Conservation (phyloP, 2,888 invertebrate genomes). For the Drosophila tanythrix region DNA sequence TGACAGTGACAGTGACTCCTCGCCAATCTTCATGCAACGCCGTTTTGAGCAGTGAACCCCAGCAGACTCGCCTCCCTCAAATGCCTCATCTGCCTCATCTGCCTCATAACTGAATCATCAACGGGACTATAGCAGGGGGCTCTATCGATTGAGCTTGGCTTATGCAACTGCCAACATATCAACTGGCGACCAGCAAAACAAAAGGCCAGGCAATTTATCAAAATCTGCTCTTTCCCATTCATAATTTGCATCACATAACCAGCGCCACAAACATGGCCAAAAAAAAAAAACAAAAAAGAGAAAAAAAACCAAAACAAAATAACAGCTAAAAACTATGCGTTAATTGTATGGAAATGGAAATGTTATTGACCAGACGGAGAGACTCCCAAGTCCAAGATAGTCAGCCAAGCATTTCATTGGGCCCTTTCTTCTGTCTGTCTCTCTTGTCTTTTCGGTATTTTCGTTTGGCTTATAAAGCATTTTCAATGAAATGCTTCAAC, state of each 20-base stretch:
- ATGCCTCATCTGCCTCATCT: conserved; percentile 3
- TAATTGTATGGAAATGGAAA: conserved; percentile 77
- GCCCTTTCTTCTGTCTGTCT: conserved; percentile 60
- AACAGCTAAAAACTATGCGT: conserved; percentile 55
- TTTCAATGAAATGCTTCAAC: conserved; percentile 39
- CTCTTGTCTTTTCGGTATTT: conserved; percentile 17
- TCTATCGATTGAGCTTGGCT: conserved; percentile 24
- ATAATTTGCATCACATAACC: conserved; percentile 78
- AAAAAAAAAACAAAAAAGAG: not conserved
- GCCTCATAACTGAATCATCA: conserved; percentile 12
- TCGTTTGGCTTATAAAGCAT: conserved; percentile 20
- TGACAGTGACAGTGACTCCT: conserved; percentile 8
- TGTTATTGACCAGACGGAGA: conserved; percentile 59
- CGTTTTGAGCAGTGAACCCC: conserved; percentile 28
- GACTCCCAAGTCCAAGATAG: conserved; percentile 2
- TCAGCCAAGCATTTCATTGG: conserved; percentile 59
- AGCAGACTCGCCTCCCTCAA: not conserved
- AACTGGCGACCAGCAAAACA: conserved; percentile 18
- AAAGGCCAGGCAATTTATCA: conserved; percentile 67
- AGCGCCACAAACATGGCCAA: conserved; percentile 53
- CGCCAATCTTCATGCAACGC: conserved; percentile 14
- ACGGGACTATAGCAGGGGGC: not conserved
- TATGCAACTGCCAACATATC: conserved; percentile 45
- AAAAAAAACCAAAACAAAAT: conserved; percentile 3
- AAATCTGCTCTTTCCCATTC: conserved; percentile 62